Evolutionary conservation across 2,797 vertebrate species (phyloP).

Genomic region (Peromyscus melanophrys): DNA sequence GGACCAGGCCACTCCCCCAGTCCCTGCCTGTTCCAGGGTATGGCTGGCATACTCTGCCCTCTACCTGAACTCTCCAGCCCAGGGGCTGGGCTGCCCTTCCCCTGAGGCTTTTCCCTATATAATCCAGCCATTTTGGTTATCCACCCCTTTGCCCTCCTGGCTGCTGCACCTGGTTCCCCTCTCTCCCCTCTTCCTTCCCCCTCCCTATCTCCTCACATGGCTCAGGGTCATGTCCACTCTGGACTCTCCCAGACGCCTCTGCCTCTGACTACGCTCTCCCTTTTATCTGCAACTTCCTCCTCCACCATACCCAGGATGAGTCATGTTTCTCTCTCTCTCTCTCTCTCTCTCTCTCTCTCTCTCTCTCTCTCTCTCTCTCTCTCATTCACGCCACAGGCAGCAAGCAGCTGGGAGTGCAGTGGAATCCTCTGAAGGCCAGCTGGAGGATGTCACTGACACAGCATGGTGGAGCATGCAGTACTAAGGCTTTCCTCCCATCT

Average conservation of each 20-base stretch:
- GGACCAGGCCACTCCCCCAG: neutral
- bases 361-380: too few relatives aligned
- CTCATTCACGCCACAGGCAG: neutral
- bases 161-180: neutral
- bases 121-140: neutral
- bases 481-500: too few relatives aligned
- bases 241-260: neutral
- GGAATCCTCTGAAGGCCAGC: neutral
- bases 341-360: too few relatives aligned
- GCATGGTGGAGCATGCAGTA: fast-evolving
- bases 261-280: neutral
- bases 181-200: too few relatives aligned
- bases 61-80: neutral
- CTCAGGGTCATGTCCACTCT: neutral
- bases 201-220: neutral
- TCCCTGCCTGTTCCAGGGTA: neutral
- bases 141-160: neutral
- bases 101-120: neutral
- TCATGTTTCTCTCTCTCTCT: neutral
- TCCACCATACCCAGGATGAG: neutral
- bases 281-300: neutral
- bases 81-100: neutral
- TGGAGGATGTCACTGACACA: neutral
- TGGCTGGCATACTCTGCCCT: neutral
- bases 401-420: neutral